Base-by-base conservation (phyloP, 2,797 vertebrate species). In the Sebastes elongatus region DNA sequence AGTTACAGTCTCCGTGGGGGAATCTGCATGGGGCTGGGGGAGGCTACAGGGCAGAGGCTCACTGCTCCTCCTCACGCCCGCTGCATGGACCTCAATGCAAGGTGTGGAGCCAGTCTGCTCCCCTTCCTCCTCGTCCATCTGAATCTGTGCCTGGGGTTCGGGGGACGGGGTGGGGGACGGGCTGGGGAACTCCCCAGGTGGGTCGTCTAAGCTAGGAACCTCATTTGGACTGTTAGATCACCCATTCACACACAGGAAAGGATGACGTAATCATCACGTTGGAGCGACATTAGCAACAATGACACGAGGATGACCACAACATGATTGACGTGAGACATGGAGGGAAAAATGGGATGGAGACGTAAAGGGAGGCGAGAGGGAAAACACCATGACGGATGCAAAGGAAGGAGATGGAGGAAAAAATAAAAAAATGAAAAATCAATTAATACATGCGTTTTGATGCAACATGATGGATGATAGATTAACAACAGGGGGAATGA, bases 31-130 rank as follows among this genome's bases (percentile, higher is more conserved):
- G 60, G 85, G 66, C 33, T 42, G 82, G 63, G 65, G 74, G 85
- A 78, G 71, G 81, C 62, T 80, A 86, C 66, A 77, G 71, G 65
- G 65, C 61, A 84, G 74, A 72, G 88, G 90, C 49, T 85, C 91
- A 86, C 92, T 93, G 83, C 84, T 92, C 83, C 92, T 90, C 80
- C 92, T 91, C 59, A 76, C 8, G 53, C 70, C 76, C 4, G 60
- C 80, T 22, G 83, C 35, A 11, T 74, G 83, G 78, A 88, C 62
- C 76, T 88, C 79, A 85, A 63, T 10, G 67, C 38, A 55, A 71
- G 62, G 74, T 4, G 65, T 49, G 62, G 83, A 81, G 13, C 71
- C 61, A 23, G 76, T 11, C 83, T 42, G 72, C 66, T 66, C 61
- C 73, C 42, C 89, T 32, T 85, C 74, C 35, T 88, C 80, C 60